These are phyloP conservation scores for Athalia cordata DNA, from an alignment of 2,888 invertebrate species.

Conservation along the genomic window DNA sequence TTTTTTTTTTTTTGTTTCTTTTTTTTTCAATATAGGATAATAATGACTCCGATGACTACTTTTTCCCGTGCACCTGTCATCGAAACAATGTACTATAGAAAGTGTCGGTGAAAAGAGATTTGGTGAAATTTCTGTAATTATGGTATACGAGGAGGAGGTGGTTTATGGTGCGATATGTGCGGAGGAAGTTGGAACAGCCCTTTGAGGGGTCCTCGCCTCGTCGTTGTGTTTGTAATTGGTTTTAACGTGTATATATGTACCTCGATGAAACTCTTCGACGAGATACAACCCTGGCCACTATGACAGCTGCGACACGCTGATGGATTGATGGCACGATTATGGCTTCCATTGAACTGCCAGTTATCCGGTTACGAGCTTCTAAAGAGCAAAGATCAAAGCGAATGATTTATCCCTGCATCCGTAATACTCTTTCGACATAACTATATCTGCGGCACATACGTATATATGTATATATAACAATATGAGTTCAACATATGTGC, in stretches of 20 bases:
- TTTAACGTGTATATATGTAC: constrained; percentile 20
- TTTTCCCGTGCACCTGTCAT: no score
- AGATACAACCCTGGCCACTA: constrained; percentile 45
- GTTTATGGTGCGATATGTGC: no score
- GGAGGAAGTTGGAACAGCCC: constrained; percentile 38
- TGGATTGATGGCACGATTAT: constrained; percentile 45
- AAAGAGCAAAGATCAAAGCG: constrained; percentile 45
- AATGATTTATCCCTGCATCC: constrained; percentile 36
- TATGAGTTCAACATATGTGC: constrained; percentile 9
- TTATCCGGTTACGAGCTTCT: constrained; percentile 44
- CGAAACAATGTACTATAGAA: no score
- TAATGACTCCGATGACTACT: no score
- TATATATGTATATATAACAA: background rate
- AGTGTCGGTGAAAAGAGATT: no score
- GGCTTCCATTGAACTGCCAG: constrained; percentile 45
- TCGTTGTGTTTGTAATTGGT: constrained; percentile 17
- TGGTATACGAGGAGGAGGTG: constrained; percentile 13
- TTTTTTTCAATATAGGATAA: no score
- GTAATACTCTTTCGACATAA: constrained; percentile 8
- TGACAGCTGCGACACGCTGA: constrained; percentile 46
- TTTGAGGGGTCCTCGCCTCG: constrained; percentile 15
- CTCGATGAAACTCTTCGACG: constrained; percentile 42
- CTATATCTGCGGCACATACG: background rate
- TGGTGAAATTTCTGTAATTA: background rate
- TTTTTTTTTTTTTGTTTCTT: no score